Base-by-base conservation (phyloP, 2,113 vertebrate species). In the Murina feae region DNA sequence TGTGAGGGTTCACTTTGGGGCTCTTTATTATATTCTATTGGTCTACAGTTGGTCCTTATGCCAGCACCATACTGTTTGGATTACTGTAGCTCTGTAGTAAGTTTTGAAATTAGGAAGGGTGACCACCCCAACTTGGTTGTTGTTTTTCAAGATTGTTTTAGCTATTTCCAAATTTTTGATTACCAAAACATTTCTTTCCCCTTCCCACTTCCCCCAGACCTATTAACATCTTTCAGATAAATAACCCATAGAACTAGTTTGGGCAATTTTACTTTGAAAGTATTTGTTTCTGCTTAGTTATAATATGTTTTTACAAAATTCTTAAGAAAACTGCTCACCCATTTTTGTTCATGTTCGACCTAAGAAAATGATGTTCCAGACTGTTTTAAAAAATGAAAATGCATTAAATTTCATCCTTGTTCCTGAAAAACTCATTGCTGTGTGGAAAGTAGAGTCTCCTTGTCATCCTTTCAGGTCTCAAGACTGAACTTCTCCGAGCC, bases 151-250 rank as follows among this genome's bases (percentile, higher is more conserved):
- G 37, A 42, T 35, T 79, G 32, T 72, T 93, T 87, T 51, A 32
- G 9, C 25, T 66, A 30, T 20, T 25, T 25, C 21, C 11, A 2
- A 21, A 23, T 13, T 47, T 84, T 79, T 69, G 10, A 51, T 76
- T 8, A 65, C 28, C 21, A 78, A 78, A 63, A 16, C 28, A 23
- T 2, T 76, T 28, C 8, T 47, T 25, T 65, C 3, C 17, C 30
- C 11, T 21, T 4, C 6, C 9, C 3, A 2, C 2, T 18, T 5
- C 18, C 11, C 39, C 21, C n/a, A 16, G 47, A 49, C 11, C 16
- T 86, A 53, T 42, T 58, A 82, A 68, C n/a, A 39, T 80, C 25
- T 51, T 47, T 66, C 55, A 92, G 58, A 66, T 86, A 87, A 79
- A 58, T 66, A 72, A 51, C 42, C 79, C 63, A 35, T 10, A n/a